phyloP scores from a whole-genome alignment of 2,113 vertebrate species.

The Pomatorhinus ruficollis region DNA sequence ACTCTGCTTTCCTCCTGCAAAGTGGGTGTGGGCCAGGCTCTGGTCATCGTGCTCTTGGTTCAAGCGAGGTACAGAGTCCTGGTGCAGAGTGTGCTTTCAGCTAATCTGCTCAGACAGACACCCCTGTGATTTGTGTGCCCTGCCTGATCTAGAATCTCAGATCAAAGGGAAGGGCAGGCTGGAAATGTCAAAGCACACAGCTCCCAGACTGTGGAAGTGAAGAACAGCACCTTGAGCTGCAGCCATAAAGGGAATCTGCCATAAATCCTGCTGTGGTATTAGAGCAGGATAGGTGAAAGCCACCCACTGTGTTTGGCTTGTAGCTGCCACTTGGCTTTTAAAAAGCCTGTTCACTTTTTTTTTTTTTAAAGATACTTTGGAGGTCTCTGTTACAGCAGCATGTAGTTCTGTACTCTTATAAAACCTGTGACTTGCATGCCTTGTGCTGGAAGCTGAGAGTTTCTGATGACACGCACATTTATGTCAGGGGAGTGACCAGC shows the following conservation, averaged over 20 bases:
- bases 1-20: background rate
- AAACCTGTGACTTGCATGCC: background rate
- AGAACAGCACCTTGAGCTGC: slow-evolving; percentile 5
- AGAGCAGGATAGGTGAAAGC: background rate
- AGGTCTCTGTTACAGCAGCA: background rate
- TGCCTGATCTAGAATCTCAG: background rate
- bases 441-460: background rate
- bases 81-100: background rate
- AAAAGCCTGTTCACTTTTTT: background rate
- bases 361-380: background rate
- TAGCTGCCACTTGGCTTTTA: background rate
- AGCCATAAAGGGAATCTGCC: background rate
- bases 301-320: background rate
- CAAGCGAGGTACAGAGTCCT: background rate
- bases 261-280: slow-evolving; percentile 6
- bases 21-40: too few relatives aligned
- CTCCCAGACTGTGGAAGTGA: background rate
- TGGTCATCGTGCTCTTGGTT: background rate
- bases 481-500: background rate
- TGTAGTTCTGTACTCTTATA: background rate
- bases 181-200: background rate
- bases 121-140: background rate
- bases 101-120: background rate
- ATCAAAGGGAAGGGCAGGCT: slow-evolving; percentile 1
- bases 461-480: background rate